Base-by-base conservation (phyloP, 1,140 invertebrate genomes). In the Drosophila novamexicana region DNA sequence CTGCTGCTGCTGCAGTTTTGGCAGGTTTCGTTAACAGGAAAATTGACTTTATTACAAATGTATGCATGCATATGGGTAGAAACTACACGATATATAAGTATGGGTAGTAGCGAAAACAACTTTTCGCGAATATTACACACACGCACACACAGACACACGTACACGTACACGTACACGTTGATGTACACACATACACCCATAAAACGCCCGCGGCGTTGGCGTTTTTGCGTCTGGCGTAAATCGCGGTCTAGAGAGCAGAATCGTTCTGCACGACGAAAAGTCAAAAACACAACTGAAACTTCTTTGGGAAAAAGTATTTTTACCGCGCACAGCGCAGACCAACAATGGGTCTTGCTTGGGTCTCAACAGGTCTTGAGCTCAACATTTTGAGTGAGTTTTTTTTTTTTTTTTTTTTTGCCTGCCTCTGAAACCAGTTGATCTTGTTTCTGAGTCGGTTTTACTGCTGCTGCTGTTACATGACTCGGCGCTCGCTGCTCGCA, bases 221-320 rank as follows among this genome's bases (percentile, higher is more conserved):
- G n/a, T n/a, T n/a, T n/a, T 18, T 40, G 50, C 57, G 59, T 52
- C 40, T 45, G 40, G 63, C 40, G 63, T n/a, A 37, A 67, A 45
- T 56, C 52, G 49, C 47, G 66, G 10, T n/a, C 14, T 29, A 29
- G 22, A 49, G 71, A 52, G 67, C 18, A 47, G 83, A 86, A 86
- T 83, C 69, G 83, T 86, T 86, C 83, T 86, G 83, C 79, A 80
- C 83, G 84, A 73, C 83, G 84, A 88, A 86, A 77, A 86, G 83
- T 83, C 83, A 88, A 86, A 86, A 86, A 88, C 83, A 77, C 83
- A 86, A 86, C 84, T 86, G 83, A 88, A 79, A 83, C 83, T 83
- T 88, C 83, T 83, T 83, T 77, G 83, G 82, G 83, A 75, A 86
- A 86, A 86, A 88, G 76, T 86, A 83, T 88, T 86, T 81, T 86